Conservation (phyloP, 2,797 vertebrate genomes). For the Lepilemur septentrionalis region DNA sequence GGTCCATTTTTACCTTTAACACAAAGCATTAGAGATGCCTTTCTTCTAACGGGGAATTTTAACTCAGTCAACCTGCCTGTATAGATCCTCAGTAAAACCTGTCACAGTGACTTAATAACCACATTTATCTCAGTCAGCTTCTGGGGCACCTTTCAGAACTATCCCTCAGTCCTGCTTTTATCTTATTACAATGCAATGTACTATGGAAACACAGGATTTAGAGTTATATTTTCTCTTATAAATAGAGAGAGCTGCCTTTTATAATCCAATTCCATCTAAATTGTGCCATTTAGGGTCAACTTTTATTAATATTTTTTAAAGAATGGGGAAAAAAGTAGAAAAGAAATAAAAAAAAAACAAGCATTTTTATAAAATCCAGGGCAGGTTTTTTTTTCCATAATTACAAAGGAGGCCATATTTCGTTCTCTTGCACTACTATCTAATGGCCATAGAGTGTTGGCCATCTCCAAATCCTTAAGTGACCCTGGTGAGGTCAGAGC, state of each 20-base stretch:
- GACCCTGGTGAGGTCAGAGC: neutral
- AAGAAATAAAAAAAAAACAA: neutral
- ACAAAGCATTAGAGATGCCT: neutral
- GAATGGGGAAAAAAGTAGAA: neutral
- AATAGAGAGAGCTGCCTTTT: conserved; percentile 60
- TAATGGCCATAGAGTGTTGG: neutral
- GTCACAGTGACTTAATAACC: neutral
- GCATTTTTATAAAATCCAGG: neutral
- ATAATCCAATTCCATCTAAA: conserved; percentile 75
- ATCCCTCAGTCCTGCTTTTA: conserved; percentile 41
- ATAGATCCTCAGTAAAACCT: neutral
- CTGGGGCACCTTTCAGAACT: conserved; percentile 62
- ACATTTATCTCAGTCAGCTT: neutral
- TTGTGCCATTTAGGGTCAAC: conserved; percentile 57
- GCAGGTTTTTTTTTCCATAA: neutral
- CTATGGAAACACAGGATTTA: conserved; percentile 68
- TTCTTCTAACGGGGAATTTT: conserved; percentile 53
- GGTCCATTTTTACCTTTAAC: neutral
- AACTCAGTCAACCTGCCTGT: neutral
- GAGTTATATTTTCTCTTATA: conserved; percentile 59
- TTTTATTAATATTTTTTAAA: neutral
- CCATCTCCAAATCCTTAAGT: neutral
- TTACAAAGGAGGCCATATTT: neutral
- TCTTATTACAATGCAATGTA: conserved; percentile 71
- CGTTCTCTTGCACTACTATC: neutral